Evolutionary conservation across 2,113 vertebrate genomes (phyloP).

Genomic region (Chaenocephalus aceratus): DNA sequence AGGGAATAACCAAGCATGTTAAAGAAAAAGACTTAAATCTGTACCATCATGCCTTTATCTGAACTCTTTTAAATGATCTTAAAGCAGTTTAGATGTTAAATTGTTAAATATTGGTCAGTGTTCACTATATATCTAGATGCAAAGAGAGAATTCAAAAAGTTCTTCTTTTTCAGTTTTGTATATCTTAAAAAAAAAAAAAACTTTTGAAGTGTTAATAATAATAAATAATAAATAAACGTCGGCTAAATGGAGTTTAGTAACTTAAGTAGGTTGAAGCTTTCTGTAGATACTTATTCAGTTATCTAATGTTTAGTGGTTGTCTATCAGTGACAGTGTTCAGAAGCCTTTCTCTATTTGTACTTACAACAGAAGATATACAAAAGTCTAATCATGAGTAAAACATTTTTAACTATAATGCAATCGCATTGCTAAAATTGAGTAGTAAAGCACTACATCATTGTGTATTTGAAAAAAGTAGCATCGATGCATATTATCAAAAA

Average conservation of each 20-base stretch:
- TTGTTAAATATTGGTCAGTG: not conserved
- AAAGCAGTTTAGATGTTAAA: not conserved
- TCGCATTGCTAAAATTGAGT: not conserved
- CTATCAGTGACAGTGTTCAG: not conserved
- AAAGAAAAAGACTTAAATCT: not conserved
- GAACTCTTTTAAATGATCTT: not conserved
- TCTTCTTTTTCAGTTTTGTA: too few relatives aligned
- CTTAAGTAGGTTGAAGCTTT: not conserved
- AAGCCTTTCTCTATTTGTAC: not conserved
- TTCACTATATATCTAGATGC: not conserved
- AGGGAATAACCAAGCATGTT: not conserved
- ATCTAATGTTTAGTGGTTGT: not conserved
- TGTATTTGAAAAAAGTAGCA: not conserved
- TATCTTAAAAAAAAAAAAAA: too few relatives aligned
- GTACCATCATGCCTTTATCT: not conserved
- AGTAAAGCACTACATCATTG: not conserved
- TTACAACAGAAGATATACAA: not conserved
- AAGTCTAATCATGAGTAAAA: not conserved
- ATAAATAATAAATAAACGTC: not conserved
- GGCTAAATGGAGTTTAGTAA: not conserved
- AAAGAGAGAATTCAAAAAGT: too few relatives aligned
- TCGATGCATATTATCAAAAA: not conserved
- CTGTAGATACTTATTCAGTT: not conserved
- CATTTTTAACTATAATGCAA: not conserved
- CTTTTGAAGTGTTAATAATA: not conserved